Evolutionary conservation across 35 echinoderm and acorn worm genomes (phyloP).

Genomic region (Holothuria glaberrima): DNA sequence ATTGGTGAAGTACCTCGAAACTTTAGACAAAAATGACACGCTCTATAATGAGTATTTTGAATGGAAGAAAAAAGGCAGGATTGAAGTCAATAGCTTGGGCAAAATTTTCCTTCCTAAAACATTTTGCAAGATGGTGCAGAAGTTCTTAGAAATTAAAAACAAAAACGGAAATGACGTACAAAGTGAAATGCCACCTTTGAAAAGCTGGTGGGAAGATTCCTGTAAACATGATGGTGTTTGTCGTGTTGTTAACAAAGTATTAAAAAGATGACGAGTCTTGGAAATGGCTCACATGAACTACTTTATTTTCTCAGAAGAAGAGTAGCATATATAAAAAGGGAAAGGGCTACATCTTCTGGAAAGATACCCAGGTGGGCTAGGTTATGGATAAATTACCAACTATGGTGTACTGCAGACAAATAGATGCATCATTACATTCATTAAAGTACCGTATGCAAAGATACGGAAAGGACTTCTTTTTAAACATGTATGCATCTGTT

Average conservation of each 20-base stretch:
- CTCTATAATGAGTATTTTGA: slow-evolving; percentile 63
- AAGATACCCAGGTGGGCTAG: no score
- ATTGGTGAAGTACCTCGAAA: background rate
- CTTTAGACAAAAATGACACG: slow-evolving; percentile 36
- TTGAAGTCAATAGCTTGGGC: background rate
- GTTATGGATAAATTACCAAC: no score
- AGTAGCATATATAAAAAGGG: no score
- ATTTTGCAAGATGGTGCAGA: slow-evolving; percentile 28
- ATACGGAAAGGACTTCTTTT: no score
- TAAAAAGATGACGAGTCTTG: background rate
- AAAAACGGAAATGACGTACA: background rate
- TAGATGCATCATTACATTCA: no score
- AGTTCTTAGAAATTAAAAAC: slow-evolving; percentile 20
- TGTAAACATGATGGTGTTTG: background rate
- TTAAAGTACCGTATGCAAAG: no score
- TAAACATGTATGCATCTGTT: no score
- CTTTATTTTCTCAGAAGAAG: no score
- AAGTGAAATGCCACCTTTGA: slow-evolving; percentile 8
- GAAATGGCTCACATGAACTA: no score
- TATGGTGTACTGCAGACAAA: no score
- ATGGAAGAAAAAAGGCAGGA: slow-evolving; percentile 35
- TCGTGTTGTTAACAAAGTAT: background rate
- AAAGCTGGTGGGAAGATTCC: slow-evolving; percentile 30
- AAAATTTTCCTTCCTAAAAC: slow-evolving; percentile 12
- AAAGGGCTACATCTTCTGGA: no score